Evolutionary conservation across 2,888 invertebrate genomes (phyloP).

Genomic region (Yponomeuta evonymella): DNA sequence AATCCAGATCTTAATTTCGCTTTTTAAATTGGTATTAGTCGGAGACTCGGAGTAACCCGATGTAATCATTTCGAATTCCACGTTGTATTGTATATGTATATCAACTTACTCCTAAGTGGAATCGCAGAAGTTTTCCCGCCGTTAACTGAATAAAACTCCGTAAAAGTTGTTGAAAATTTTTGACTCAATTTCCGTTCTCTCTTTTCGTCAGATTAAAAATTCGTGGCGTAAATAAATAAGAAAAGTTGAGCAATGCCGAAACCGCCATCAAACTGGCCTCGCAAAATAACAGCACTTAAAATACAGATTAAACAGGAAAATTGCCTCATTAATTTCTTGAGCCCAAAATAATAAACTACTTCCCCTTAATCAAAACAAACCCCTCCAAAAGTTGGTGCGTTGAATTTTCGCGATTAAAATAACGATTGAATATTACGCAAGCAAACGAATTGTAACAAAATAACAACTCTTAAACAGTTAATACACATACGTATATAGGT

Average conservation of each 20-base stretch:
- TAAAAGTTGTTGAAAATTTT: not conserved
- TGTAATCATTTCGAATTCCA: too few relatives aligned
- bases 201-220: not conserved
- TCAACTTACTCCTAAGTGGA: too few relatives aligned
- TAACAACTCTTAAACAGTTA: not conserved
- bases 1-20: too few relatives aligned
- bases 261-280: not conserved
- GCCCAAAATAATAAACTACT: slow-evolving; percentile 7
- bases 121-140: too few relatives aligned
- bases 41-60: too few relatives aligned
- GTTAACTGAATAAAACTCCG: too few relatives aligned
- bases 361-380: slow-evolving; percentile 9
- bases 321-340: slow-evolving; percentile 6
- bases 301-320: slow-evolving; percentile 4
- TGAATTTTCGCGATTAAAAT: slow-evolving; percentile 11
- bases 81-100: too few relatives aligned
- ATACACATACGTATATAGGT: too few relatives aligned
- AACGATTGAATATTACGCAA: slow-evolving; percentile 8
- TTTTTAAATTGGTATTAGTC: too few relatives aligned
- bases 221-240: not conserved
- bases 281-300: not conserved
- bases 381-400: not conserved
- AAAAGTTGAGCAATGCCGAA: not conserved
- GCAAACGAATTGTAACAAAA: not conserved
- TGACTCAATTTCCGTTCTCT: not conserved